Evolutionary conservation across 2,797 vertebrate genomes (phyloP).

Genomic region (Periophthalmus magnuspinnatus): DNA sequence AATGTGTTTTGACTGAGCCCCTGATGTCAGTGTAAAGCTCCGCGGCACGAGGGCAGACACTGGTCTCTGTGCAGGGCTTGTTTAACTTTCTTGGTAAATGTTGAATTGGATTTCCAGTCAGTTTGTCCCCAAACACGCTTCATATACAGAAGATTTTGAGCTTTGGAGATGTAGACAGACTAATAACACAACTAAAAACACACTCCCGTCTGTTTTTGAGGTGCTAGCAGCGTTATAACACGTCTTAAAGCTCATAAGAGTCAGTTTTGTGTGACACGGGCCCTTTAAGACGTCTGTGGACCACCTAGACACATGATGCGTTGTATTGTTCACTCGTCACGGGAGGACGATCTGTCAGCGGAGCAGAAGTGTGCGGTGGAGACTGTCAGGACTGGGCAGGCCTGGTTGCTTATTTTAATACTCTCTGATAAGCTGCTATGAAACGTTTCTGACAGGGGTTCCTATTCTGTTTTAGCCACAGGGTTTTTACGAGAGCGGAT

Average conservation of each 20-base stretch:
- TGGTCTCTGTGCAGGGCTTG: constrained; percentile 50
- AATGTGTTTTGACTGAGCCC: constrained; percentile 77
- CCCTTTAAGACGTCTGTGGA: constrained; percentile 19
- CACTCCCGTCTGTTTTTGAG: too few relatives aligned
- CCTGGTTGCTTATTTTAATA: constrained; percentile 62
- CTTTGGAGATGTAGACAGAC: too few relatives aligned
- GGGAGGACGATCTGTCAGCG: constrained; percentile 72
- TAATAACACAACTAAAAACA: too few relatives aligned
- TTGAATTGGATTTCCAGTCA: constrained; percentile 72
- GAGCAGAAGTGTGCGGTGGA: constrained; percentile 42
- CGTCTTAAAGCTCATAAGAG: too few relatives aligned
- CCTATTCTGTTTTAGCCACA: constrained; percentile 50
- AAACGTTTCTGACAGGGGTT: constrained; percentile 50
- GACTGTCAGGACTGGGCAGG: constrained; percentile 61
- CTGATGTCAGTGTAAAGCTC: constrained; percentile 79
- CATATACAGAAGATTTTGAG: too few relatives aligned
- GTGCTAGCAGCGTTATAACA: too few relatives aligned
- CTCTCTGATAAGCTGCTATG: constrained; percentile 74
- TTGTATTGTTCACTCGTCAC: constrained; percentile 59
- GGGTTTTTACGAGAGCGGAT: constrained; percentile 10
- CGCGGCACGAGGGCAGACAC: constrained; percentile 66
- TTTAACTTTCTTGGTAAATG: constrained; percentile 66
- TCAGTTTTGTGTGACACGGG: too few relatives aligned
- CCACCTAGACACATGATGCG: constrained; percentile 48
- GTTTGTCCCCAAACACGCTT: too few relatives aligned